Conservation (phyloP, 2,888 invertebrate genomes). For the Oscheius onirici region DNA sequence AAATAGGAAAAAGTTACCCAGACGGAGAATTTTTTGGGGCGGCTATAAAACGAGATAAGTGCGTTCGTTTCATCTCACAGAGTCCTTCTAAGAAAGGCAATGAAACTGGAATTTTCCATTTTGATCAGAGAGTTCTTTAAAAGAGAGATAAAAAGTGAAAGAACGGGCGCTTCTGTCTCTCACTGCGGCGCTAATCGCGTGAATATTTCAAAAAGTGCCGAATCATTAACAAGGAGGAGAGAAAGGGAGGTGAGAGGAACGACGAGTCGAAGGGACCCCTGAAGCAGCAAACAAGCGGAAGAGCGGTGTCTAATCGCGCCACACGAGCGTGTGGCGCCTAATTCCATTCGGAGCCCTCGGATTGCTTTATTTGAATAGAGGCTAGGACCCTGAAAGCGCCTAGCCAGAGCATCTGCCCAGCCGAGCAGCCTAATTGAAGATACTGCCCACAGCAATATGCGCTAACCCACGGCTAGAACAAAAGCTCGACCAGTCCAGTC, state of each 20-base stretch:
- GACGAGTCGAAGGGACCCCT: not conserved
- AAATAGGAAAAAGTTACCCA: too few relatives aligned
- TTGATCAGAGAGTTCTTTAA: too few relatives aligned
- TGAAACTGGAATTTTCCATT: too few relatives aligned
- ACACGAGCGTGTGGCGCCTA: conserved; percentile 29
- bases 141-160: conserved; percentile 5
- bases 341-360: conserved; percentile 28
- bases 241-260: not conserved
- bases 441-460: conserved; percentile 2
- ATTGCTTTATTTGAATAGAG: conserved; percentile 33
- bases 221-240: conserved; percentile 9
- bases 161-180: not conserved
- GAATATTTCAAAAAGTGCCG: conserved; percentile 29
- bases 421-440: conserved; percentile 26
- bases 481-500: not conserved
- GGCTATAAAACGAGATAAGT: too few relatives aligned
- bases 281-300: conserved; percentile 19
- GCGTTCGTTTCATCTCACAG: too few relatives aligned
- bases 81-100: too few relatives aligned
- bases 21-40: too few relatives aligned
- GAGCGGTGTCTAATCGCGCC: conserved; percentile 23
- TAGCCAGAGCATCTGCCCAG: conserved; percentile 13
- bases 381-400: conserved; percentile 10
- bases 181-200: conserved; percentile 22
- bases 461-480: not conserved